Base-by-base conservation (phyloP, 2,113 vertebrate genomes). In the Siniperca chuatsi region DNA sequence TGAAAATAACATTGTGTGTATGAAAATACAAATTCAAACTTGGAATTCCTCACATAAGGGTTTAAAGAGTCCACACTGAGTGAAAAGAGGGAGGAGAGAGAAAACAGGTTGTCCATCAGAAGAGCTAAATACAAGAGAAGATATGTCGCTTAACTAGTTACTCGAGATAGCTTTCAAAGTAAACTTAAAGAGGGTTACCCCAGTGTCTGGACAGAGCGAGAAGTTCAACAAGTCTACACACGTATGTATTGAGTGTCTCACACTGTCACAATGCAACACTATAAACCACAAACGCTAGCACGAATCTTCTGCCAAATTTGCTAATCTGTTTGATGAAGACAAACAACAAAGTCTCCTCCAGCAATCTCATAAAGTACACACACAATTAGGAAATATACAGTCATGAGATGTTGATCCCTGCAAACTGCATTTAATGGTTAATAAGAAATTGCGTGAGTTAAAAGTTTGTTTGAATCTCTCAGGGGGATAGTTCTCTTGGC, bases 81-180 rank as follows among this genome's bases (percentile, higher is more conserved):
- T 10, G 74, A 58, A 4, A 68, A 21, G 44, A 57, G 46, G 54
- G n/a, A 71, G 65, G 65, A 74, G 73, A 82, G 9, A 57, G 75
- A 65, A 78, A 84, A 67, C 74, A 74, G 74, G 78, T 35, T 40
- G 66, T 75, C 65, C 33, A 40, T 57, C 62, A 60, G 71, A 62
- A 15, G 29, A 50, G 70, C 77, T 78, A 12, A 78, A 46, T 4
- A 66, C 84, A 40, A 72, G 44, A 42, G 66, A 82, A 95, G 90
- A 86, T 90, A 93, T 95, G 93, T 88, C 16, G 79, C 76, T 75
- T 18, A 73, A 95, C 93, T 87, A 70, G 94, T 93, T 91, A 78
- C 87, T 86, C 86, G 33, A 82, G 87, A 77, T 62, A 48, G 35
- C 29, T 87, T 79, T 81, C 68, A 82, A 79, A 76, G 66, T 73